A percentile compares a stretch with the other conserved stretches of the same genome.
phyloP scores from a whole-genome alignment of 2,797 vertebrate genomes.

The Gadopsis marmoratus region DNA sequence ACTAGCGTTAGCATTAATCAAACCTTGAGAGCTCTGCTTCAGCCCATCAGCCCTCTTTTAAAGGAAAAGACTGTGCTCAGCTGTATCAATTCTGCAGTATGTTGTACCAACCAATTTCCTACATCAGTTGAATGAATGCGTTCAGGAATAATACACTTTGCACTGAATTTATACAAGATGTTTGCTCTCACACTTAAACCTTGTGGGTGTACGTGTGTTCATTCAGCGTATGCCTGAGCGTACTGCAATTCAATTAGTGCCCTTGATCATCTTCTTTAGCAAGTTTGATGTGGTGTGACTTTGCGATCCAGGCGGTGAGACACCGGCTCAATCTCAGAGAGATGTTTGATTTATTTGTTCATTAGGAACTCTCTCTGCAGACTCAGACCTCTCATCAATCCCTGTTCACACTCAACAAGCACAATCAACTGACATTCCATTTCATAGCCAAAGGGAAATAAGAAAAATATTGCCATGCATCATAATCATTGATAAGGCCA shows the following conservation, averaged over 20 bases:
- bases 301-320: slow-evolving; percentile 50
- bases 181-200: slow-evolving; percentile 42
- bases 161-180: slow-evolving; percentile 33
- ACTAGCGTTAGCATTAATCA: slow-evolving; percentile 55
- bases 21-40: slow-evolving; percentile 46
- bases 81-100: slow-evolving; percentile 4
- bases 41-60: slow-evolving; percentile 40
- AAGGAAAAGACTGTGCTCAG: slow-evolving; percentile 17
- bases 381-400: slow-evolving; percentile 77
- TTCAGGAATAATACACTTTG: slow-evolving; percentile 12
- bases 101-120: slow-evolving; percentile 25
- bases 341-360: slow-evolving; percentile 84
- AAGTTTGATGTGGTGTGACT: slow-evolving; percentile 76
- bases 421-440: slow-evolving; percentile 63
- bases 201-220: slow-evolving; percentile 36
- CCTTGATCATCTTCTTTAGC: slow-evolving; percentile 80
- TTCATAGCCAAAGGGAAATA: slow-evolving; percentile 61
- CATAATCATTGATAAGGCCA: slow-evolving; percentile 68
- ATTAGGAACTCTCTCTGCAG: slow-evolving; percentile 75
- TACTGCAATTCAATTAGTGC: slow-evolving; percentile 81
- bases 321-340: slow-evolving; percentile 60
- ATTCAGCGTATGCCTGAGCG: slow-evolving; percentile 35
- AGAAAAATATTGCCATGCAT: slow-evolving; percentile 59
- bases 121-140: slow-evolving; percentile 14
- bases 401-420: slow-evolving; percentile 72